Evolutionary conservation across 1,140 invertebrate species (phyloP).

Genomic region (Hylyphantes graminicola): DNA sequence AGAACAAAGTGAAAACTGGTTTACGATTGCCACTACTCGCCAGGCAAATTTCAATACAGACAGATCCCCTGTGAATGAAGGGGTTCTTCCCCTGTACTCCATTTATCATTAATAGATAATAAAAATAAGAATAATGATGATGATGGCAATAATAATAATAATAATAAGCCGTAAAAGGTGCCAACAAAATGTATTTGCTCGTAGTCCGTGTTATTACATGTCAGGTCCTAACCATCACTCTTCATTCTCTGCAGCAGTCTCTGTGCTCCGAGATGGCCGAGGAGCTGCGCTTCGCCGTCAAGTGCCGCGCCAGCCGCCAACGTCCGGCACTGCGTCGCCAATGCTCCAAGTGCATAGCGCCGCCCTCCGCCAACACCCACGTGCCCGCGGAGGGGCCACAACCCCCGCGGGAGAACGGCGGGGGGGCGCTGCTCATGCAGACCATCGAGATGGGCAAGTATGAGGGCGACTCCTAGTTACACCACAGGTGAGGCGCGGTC

Average conservation of each 20-base stretch:
- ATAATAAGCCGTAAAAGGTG: too few species aligned
- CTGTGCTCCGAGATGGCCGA: conserved; percentile 95
- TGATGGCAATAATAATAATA: too few species aligned
- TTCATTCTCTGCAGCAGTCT: conserved; percentile 76
- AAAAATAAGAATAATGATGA: too few species aligned
- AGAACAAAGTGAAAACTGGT: too few species aligned
- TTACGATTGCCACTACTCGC: too few species aligned
- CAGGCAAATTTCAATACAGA: too few species aligned
- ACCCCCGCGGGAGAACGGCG: conserved; percentile 69
- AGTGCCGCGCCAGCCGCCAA: conserved; percentile 85
- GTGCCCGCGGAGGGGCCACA: conserved; percentile 73
- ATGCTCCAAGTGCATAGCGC: conserved; percentile 76
- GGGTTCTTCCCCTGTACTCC: too few species aligned
- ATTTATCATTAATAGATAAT: too few species aligned
- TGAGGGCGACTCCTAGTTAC: conserved; percentile 66
- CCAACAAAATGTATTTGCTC: too few species aligned
- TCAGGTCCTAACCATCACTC: not conserved
- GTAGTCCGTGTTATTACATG: too few species aligned
- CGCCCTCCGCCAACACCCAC: conserved; percentile 76
- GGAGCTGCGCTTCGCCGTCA: conserved; percentile 90
- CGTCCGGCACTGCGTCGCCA: conserved; percentile 80
- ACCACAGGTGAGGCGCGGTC: not conserved
- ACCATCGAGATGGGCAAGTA: conserved; percentile 75
- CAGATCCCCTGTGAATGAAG: too few species aligned
- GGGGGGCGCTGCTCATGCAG: conserved; percentile 69